phyloP scores from a whole-genome alignment of 2,113 vertebrate genomes.

The Anthoscopus minutus region DNA sequence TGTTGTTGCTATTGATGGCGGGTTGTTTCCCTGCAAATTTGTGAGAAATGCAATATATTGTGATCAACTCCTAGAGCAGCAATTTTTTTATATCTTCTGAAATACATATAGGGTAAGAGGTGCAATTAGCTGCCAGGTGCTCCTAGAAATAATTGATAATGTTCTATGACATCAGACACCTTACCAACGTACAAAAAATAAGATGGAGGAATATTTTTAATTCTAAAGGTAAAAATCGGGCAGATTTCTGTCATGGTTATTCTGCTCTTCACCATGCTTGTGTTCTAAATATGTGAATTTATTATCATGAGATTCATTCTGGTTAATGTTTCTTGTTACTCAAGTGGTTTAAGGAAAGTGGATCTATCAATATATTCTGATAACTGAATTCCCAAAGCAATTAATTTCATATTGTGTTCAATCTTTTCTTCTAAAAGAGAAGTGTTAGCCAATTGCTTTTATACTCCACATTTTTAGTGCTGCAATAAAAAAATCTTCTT shows the following conservation, averaged over 20 bases:
- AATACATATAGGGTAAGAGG: background rate
- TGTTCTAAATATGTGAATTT: background rate
- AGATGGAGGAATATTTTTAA: background rate
- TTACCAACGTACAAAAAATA: background rate
- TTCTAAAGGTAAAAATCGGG: background rate
- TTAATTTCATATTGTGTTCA: background rate
- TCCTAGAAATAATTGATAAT: background rate
- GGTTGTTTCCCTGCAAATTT: fast-evolving
- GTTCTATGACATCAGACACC: background rate
- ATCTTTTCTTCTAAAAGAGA: background rate
- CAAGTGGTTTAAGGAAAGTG: background rate
- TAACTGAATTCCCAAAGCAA: background rate
- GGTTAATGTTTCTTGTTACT: background rate
- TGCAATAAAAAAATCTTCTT: background rate
- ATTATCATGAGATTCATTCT: background rate
- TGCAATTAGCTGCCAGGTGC: background rate
- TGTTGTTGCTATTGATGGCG: fast-evolving
- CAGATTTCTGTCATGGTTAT: background rate
- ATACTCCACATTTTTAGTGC: background rate
- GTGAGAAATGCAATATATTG: background rate
- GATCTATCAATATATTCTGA: background rate
- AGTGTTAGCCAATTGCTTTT: background rate
- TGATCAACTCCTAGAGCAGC: background rate
- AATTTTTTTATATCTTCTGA: background rate
- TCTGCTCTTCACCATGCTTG: background rate